Evolutionary conservation across 1,140 invertebrate genomes (phyloP).

Genomic region (Brachionus plicatilis): DNA sequence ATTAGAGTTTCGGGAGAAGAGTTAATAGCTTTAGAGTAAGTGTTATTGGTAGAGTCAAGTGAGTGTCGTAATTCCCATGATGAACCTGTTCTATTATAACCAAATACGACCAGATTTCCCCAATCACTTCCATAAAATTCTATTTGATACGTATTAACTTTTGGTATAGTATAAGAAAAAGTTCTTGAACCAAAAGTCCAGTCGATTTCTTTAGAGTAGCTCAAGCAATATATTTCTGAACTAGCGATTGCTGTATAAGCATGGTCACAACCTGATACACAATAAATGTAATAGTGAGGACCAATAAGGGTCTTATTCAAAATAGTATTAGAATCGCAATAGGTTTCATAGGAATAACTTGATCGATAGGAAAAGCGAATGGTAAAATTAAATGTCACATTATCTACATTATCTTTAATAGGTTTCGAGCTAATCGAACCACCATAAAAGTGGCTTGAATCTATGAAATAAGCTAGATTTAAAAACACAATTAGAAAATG

Average conservation of each 20-base stretch:
- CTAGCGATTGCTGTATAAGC: neutral
- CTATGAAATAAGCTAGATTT: neutral
- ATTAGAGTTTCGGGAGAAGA: constrained; percentile 6
- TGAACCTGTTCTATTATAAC: neutral
- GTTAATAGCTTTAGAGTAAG: neutral
- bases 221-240: neutral
- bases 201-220: neutral
- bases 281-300: neutral
- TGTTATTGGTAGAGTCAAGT: neutral
- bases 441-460: constrained; percentile 24
- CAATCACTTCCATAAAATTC: constrained; percentile 13
- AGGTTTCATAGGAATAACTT: neutral
- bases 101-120: constrained; percentile 13
- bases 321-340: constrained; percentile 1
- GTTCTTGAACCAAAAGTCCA: constrained; percentile 18
- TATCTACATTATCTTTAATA: neutral
- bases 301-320: neutral
- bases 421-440: constrained; percentile 12
- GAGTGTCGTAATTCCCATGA: constrained; percentile 16
- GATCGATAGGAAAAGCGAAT: neutral
- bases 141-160: neutral
- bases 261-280: neutral
- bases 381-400: constrained; percentile 4
- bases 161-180: neutral
- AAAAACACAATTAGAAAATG: neutral